Evolutionary conservation across 2,888 invertebrate species (phyloP).

Genomic region (Amphiduros pacificus): DNA sequence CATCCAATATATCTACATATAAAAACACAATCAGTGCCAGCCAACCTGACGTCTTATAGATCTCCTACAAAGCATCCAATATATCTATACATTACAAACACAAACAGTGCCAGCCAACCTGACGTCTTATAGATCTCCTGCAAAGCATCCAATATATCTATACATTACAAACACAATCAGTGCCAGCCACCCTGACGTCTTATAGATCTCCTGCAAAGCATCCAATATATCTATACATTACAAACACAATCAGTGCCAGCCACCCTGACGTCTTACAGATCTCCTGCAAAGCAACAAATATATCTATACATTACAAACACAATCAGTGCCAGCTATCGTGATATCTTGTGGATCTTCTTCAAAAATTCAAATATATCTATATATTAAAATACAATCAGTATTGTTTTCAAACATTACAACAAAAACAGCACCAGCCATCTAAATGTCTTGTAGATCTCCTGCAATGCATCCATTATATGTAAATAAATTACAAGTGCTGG

Average conservation of each 20-base stretch:
- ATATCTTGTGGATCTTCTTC: constrained; percentile 56
- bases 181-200: constrained; percentile 77
- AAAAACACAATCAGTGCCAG: constrained; percentile 88
- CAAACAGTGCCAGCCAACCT: constrained; percentile 86
- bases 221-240: no score
- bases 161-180: constrained; percentile 90
- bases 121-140: constrained; percentile 57
- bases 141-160: no score
- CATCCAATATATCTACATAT: no score
- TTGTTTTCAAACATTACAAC: no score
- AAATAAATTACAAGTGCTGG: no score
- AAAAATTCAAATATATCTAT: no score
- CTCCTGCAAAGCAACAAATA: no score
- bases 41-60: constrained; percentile 69
- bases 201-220: constrained; percentile 56
- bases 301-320: no score
- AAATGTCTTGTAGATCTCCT: constrained; percentile 57
- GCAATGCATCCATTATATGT: no score
- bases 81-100: no score
- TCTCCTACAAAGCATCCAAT: no score
- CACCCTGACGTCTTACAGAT: constrained; percentile 69
- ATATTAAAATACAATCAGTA: no score
- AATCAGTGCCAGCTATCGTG: constrained; percentile 85
- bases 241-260: constrained; percentile 88
- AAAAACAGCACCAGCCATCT: constrained; percentile 90